These are phyloP conservation scores for Remorina albescens DNA, from an alignment of 2,797 vertebrate genomes.

Conservation along the genomic window DNA sequence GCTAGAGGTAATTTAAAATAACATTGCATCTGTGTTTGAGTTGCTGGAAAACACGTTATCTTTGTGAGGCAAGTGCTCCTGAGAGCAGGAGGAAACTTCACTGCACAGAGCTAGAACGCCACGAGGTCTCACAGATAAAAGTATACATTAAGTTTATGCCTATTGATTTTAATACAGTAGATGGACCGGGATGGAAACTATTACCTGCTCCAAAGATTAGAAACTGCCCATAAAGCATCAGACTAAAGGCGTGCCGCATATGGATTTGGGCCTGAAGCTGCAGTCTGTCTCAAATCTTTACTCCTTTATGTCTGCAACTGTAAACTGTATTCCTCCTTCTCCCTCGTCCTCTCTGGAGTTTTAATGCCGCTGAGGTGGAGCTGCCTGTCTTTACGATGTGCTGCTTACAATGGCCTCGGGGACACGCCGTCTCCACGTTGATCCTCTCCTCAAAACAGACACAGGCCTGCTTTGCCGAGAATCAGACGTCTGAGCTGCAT, in stretches of 20 bases:
- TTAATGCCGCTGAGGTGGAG: slow-evolving; percentile 40
- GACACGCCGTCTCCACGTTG: slow-evolving; percentile 25
- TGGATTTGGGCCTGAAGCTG: slow-evolving; percentile 12
- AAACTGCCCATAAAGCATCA: slow-evolving; percentile 7
- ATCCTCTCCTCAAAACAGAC: slow-evolving; percentile 35
- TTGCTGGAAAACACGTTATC: not conserved
- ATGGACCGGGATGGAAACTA: slow-evolving; percentile 1
- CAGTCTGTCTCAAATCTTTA: not conserved
- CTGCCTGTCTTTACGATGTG: slow-evolving; percentile 49
- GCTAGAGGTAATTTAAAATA: not conserved
- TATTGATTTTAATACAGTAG: slow-evolving; percentile 7
- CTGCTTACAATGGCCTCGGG: slow-evolving; percentile 49
- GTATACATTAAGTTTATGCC: not conserved
- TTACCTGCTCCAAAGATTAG: not conserved
- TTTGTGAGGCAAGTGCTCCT: not conserved
- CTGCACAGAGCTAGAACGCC: not conserved
- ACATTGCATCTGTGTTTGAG: not conserved
- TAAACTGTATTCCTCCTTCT: slow-evolving; percentile 3
- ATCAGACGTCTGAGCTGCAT: not conserved
- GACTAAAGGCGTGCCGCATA: not conserved
- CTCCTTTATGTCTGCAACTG: not conserved
- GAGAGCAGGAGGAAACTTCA: not conserved
- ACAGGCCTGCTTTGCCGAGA: slow-evolving; percentile 21
- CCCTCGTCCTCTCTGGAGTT: slow-evolving; percentile 8
- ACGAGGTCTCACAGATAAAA: not conserved